phyloP scores from a whole-genome alignment of 1,140 invertebrate species.

The Drosophila melanica region DNA sequence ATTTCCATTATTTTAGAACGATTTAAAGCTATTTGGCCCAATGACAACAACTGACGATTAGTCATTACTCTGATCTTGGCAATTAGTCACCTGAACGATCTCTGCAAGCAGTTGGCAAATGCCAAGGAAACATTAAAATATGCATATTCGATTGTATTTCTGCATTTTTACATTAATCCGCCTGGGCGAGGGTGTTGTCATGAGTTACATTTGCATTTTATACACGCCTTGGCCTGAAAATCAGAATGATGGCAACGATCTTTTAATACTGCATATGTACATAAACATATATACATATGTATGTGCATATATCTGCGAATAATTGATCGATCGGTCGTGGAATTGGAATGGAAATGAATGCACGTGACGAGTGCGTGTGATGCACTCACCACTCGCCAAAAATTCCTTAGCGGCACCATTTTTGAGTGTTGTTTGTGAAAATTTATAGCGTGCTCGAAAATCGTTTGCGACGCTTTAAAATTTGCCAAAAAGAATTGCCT shows the following conservation, averaged over 20 bases:
- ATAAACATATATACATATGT: slow-evolving; percentile 17
- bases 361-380: slow-evolving; percentile 68
- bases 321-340: slow-evolving; percentile 66
- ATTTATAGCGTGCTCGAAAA: slow-evolving; percentile 71
- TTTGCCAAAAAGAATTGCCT: slow-evolving; percentile 42
- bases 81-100: slow-evolving; percentile 67
- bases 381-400: slow-evolving; percentile 56
- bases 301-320: slow-evolving; percentile 34
- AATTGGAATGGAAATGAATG: slow-evolving; percentile 45
- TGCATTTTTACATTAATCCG: slow-evolving; percentile 48
- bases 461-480: slow-evolving; percentile 45
- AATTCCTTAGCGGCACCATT: slow-evolving; percentile 68
- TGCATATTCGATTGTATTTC: slow-evolving; percentile 54
- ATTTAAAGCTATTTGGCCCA: slow-evolving; percentile 19
- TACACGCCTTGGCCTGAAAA: slow-evolving; percentile 80
- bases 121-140: slow-evolving; percentile 50
- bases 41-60: slow-evolving; percentile 50
- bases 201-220: slow-evolving; percentile 64
- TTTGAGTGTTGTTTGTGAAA: slow-evolving; percentile 38
- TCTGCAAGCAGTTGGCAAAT: slow-evolving; percentile 31
- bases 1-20: not conserved
- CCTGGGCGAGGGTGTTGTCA: slow-evolving; percentile 65
- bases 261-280: slow-evolving; percentile 37
- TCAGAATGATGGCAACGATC: slow-evolving; percentile 71
- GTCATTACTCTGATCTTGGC: slow-evolving; percentile 40